Percentiles rank a stretch among this genome's conserved stretches.
These are phyloP conservation scores for Pyrgilauda ruficollis DNA, from an alignment of 2,113 vertebrate species.

Conservation along the genomic window DNA sequence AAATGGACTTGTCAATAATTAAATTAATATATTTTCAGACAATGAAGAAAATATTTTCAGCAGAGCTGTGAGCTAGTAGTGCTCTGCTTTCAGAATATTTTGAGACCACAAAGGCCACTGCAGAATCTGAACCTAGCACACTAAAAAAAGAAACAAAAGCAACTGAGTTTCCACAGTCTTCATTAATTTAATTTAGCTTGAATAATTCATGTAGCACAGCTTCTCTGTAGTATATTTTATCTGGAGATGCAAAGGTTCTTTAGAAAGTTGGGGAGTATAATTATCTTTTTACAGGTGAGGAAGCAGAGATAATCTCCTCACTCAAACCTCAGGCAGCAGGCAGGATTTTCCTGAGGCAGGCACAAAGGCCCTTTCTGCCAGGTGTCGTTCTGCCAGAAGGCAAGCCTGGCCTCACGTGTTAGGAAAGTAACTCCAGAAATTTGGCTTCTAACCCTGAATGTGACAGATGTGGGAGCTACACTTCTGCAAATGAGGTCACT, in stretches of 20 bases:
- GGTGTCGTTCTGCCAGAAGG: neutral
- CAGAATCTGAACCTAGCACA: neutral
- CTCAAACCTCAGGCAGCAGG: neutral
- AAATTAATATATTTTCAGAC: slow-evolving; percentile 59
- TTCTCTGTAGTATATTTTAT: slow-evolving; percentile 17
- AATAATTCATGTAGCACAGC: slow-evolving; percentile 43
- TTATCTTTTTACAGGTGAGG: slow-evolving; percentile 40
- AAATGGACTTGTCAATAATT: slow-evolving; percentile 57
- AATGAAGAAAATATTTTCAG: slow-evolving; percentile 43
- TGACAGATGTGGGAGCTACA: neutral
- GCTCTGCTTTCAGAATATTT: slow-evolving; percentile 10
- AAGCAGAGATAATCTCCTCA: neutral
- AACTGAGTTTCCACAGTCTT: slow-evolving; percentile 23
- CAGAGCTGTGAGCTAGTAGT: neutral
- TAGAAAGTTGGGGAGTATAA: neutral
- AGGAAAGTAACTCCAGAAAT: neutral
- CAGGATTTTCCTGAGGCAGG: neutral
- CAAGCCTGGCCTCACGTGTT: neutral
- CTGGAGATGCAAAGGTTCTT: neutral
- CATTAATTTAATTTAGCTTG: slow-evolving; percentile 47
- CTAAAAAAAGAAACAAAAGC: slow-evolving; percentile 34
- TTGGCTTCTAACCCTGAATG: neutral
- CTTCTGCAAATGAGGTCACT: neutral
- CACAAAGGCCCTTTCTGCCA: neutral
- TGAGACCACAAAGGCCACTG: slow-evolving; percentile 6